Percentiles rank a stretch among this genome's conserved stretches.
These are phyloP conservation scores for Protomyctophum bolini DNA, from an alignment of 2,113 vertebrate genomes.

Conservation along the genomic window DNA sequence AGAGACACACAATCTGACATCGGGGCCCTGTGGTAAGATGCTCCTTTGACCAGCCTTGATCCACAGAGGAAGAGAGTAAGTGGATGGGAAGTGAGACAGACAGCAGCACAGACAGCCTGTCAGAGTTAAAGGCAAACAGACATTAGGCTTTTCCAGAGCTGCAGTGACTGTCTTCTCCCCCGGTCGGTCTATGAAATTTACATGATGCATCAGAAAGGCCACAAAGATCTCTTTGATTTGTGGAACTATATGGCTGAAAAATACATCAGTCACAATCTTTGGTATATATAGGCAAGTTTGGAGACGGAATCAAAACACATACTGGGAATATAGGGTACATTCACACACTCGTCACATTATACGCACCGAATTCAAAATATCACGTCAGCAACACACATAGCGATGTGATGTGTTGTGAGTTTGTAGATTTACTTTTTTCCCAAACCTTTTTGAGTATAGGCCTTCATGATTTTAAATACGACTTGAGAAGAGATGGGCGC, in stretches of 20 bases:
- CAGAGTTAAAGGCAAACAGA: constrained; percentile 81
- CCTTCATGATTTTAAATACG: too few relatives aligned
- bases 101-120: constrained; percentile 74
- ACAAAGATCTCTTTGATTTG: constrained; percentile 82
- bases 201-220: constrained; percentile 81
- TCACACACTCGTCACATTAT: constrained; percentile 19
- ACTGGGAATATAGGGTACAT: constrained; percentile 19
- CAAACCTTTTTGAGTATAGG: too few relatives aligned
- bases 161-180: constrained; percentile 58
- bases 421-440: too few relatives aligned
- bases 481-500: too few relatives aligned
- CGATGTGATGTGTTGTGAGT: too few relatives aligned
- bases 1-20: constrained; percentile 52
- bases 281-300: constrained; percentile 49
- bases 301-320: constrained; percentile 60
- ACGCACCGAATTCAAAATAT: too few relatives aligned
- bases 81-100: constrained; percentile 78
- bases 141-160: constrained; percentile 70
- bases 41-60: constrained; percentile 75
- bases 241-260: constrained; percentile 78
- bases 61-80: constrained; percentile 71
- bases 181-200: constrained; percentile 78
- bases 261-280: constrained; percentile 78
- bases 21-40: constrained; percentile 65
- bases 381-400: too few relatives aligned